These are phyloP conservation scores for Coleophora flavipennella DNA, from an alignment of 2,888 invertebrate species.

Conservation along the genomic window DNA sequence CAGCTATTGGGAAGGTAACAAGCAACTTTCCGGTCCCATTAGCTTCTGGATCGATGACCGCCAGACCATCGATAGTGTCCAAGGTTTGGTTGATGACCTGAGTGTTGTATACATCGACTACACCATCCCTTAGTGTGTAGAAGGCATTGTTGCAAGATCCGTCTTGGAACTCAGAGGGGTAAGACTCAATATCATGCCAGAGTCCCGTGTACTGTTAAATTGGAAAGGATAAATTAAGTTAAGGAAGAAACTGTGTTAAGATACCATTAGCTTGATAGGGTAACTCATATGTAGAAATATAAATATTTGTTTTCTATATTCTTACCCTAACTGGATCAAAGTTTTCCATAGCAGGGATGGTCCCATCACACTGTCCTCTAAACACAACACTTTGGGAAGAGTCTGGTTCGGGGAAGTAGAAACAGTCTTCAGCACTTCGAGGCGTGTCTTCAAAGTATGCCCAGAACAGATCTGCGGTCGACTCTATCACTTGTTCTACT, in stretches of 20 bases:
- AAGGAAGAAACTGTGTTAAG: background rate
- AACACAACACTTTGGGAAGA: constrained; percentile 36
- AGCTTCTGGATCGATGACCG: constrained; percentile 48
- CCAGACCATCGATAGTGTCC: constrained; percentile 30
- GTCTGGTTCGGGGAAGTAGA: constrained; percentile 43
- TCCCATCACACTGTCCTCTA: constrained; percentile 42
- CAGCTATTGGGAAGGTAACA: constrained; percentile 70
- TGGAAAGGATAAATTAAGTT: too few species aligned
- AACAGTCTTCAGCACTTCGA: constrained; percentile 36
- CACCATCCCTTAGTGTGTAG: constrained; percentile 20
- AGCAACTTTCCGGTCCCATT: constrained; percentile 73
- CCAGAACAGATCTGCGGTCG: constrained; percentile 29
- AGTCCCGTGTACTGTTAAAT: constrained; percentile 26
- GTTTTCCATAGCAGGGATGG: constrained; percentile 28
- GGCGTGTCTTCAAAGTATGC: constrained; percentile 28
- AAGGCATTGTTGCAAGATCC: too few species aligned
- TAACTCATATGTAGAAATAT: too few species aligned
- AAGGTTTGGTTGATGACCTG: constrained; percentile 34
- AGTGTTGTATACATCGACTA: constrained; percentile 33
- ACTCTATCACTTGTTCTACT: constrained; percentile 29
- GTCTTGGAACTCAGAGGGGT: constrained; percentile 19
- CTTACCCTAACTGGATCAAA: constrained; percentile 32
- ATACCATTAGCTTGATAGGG: too few species aligned
- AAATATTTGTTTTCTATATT: background rate
- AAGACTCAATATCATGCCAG: constrained; percentile 40